A percentile compares a stretch with the other conserved stretches of the same genome.
Evolutionary conservation across 2,888 invertebrate species (phyloP).

Genomic region (Eilema sororculum): DNA sequence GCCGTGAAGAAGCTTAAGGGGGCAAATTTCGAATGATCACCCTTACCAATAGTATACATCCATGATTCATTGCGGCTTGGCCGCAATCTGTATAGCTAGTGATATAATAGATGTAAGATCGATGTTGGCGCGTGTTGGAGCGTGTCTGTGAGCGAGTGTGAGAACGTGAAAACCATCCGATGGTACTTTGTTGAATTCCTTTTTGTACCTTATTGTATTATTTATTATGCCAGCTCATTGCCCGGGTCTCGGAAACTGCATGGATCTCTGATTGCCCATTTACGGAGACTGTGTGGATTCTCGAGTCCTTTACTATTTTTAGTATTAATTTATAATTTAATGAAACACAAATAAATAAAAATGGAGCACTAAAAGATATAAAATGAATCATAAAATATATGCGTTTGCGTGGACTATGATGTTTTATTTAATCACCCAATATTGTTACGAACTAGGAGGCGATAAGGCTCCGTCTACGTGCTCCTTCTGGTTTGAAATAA

Average conservation of each 20-base stretch:
- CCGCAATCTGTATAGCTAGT: constrained; percentile 85
- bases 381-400: constrained; percentile 84
- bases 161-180: constrained; percentile 80
- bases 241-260: constrained; percentile 77
- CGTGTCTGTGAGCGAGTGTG: constrained; percentile 76
- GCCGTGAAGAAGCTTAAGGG: constrained; percentile 95
- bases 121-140: constrained; percentile 78
- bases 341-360: constrained; percentile 79
- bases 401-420: constrained; percentile 78
- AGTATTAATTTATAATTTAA: constrained; percentile 85
- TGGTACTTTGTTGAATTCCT: constrained; percentile 80
- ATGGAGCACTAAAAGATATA: constrained; percentile 85
- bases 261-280: constrained; percentile 83
- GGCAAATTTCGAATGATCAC: constrained; percentile 86
- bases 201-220: constrained; percentile 84
- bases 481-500: no score
- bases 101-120: constrained; percentile 84
- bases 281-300: constrained; percentile 74
- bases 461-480: no score
- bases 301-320: constrained; percentile 79
- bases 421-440: constrained; percentile 64
- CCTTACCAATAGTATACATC: constrained; percentile 63
- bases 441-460: not conserved
- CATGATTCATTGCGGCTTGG: constrained; percentile 78
- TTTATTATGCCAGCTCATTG: constrained; percentile 86